Base-by-base conservation (phyloP, 2,797 vertebrate genomes). In the Enteromius argenteus region DNA sequence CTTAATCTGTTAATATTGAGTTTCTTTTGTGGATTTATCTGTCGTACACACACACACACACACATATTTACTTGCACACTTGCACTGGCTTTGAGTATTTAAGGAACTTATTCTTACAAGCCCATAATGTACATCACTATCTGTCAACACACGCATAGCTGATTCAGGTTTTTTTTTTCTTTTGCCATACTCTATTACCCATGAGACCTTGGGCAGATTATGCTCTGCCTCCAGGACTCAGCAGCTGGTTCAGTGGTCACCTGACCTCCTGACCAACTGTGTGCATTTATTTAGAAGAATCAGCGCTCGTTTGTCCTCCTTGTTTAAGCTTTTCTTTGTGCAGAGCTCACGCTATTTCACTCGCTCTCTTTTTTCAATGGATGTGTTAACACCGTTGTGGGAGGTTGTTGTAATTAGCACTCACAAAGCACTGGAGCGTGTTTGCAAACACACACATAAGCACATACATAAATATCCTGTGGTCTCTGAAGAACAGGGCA, bases 171-270 rank as follows among this genome's bases (percentile, higher is more conserved):
- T 83, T 73, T 56, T 46, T 49, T 8, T 27, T 44, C 1, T 68
- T 73, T 80, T 68, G 35, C 66, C 49, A 58, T 58, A 84, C 82
- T 86, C 58, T 30, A 76, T 87, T 79, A 82, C 68, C 39, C 85
- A 44, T 46, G 60, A 86, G 75, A 72, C 69, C 46, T 71, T 77
- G 68, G 81, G 46, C 69, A 67, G 13, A 44, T 73, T 30, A 17
- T 84, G 73, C 42, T 37, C 19, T 49, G 67, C 79, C 73, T 84
- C 58, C 66, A 77, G 66, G 86, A 77, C 27, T 75, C 71, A 67
- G 46, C 88, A 86, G 83, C 83, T 85, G 85, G 80, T 83, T 46
- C 77, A 49, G 62, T 56, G 77, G 80, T 77, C 84, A 84, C 78
- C 78, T 81, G 84, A 74, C 77, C 81, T 80, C 77, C 78, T 53